A percentile compares a stretch with the other conserved stretches of the same genome.
These are phyloP conservation scores for Ennomos erosarius DNA, from an alignment of 2,888 invertebrate species.

Conservation along the genomic window DNA sequence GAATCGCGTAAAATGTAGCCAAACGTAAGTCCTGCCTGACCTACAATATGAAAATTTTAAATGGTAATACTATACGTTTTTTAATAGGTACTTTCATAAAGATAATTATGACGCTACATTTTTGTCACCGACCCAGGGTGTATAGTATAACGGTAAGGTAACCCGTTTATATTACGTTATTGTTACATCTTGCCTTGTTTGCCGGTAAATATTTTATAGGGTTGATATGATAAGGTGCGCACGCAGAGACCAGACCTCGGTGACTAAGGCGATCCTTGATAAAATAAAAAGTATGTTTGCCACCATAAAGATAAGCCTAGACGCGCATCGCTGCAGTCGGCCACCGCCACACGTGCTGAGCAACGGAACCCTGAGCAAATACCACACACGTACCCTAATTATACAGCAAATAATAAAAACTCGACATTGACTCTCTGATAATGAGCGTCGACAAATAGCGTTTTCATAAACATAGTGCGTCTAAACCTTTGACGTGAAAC, in stretches of 20 bases:
- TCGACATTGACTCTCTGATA: constrained; percentile 68
- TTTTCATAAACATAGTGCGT: constrained; percentile 39
- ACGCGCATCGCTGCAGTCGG: constrained; percentile 61
- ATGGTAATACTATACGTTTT: too few relatives aligned
- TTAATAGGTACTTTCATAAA: too few relatives aligned
- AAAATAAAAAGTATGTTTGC: constrained; percentile 78
- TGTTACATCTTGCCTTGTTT: constrained; percentile 60
- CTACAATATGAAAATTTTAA: too few relatives aligned
- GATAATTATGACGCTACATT: constrained; percentile 7
- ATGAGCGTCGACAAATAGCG: constrained; percentile 53
- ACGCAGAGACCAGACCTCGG: constrained; percentile 63
- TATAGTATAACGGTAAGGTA: constrained; percentile 12
- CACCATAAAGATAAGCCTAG: constrained; percentile 77
- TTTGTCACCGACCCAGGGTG: constrained; percentile 12
- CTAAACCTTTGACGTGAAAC: constrained; percentile 54
- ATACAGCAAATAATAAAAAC: constrained; percentile 73
- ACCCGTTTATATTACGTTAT: constrained; percentile 48
- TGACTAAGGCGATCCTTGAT: constrained; percentile 72
- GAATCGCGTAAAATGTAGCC: too few relatives aligned
- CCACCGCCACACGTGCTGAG: constrained; percentile 71
- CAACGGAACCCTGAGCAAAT: constrained; percentile 64
- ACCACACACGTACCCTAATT: constrained; percentile 61
- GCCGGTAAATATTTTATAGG: constrained; percentile 69
- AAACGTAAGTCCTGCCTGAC: too few relatives aligned
- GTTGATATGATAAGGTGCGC: constrained; percentile 70